Conservation (phyloP, 2,888 invertebrate genomes). For the Endomychus coccineus region DNA sequence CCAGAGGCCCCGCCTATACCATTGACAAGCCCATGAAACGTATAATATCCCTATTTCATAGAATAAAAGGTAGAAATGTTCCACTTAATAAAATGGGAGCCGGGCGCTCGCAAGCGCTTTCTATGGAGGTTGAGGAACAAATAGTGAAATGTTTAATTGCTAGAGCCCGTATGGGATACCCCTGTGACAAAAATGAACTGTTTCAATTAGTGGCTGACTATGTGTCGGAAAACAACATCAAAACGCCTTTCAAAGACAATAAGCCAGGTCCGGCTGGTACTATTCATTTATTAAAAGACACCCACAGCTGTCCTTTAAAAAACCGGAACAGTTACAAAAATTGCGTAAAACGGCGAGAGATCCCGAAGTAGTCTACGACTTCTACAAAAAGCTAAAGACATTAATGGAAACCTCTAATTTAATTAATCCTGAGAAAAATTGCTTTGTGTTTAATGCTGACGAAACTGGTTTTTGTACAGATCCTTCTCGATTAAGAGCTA, state of each 20-base stretch:
- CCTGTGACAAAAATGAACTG: slow-evolving; percentile 3
- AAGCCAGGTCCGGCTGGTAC: slow-evolving; percentile 29
- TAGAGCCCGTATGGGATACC: background rate
- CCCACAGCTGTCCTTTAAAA: slow-evolving; percentile 2
- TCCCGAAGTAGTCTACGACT: slow-evolving; percentile 1
- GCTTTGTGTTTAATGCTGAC: slow-evolving; percentile 21
- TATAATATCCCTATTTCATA: slow-evolving; percentile 3
- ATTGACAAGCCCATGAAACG: background rate
- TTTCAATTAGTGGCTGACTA: slow-evolving; percentile 6
- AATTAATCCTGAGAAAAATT: slow-evolving; percentile 1
- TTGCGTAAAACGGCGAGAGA: slow-evolving; percentile 2
- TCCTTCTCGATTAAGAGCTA: slow-evolving; percentile 20
- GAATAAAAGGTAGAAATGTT: slow-evolving; percentile 3
- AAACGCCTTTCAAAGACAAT: slow-evolving; percentile 30
- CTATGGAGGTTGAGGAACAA: slow-evolving; percentile 3
- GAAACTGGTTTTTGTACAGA: slow-evolving; percentile 23
- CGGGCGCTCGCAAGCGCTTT: slow-evolving; percentile 1
- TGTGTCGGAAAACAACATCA: slow-evolving; percentile 22
- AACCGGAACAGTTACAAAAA: background rate
- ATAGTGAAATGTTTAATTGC: slow-evolving; percentile 3
- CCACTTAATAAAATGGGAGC: slow-evolving; percentile 5
- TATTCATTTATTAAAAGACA: slow-evolving; percentile 15
- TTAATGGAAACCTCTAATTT: slow-evolving; percentile 1
- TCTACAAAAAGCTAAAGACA: slow-evolving; percentile 1
- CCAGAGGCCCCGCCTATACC: slow-evolving; percentile 2